Conservation (phyloP, 2,113 vertebrate species). For the Propithecus coquereli region DNA sequence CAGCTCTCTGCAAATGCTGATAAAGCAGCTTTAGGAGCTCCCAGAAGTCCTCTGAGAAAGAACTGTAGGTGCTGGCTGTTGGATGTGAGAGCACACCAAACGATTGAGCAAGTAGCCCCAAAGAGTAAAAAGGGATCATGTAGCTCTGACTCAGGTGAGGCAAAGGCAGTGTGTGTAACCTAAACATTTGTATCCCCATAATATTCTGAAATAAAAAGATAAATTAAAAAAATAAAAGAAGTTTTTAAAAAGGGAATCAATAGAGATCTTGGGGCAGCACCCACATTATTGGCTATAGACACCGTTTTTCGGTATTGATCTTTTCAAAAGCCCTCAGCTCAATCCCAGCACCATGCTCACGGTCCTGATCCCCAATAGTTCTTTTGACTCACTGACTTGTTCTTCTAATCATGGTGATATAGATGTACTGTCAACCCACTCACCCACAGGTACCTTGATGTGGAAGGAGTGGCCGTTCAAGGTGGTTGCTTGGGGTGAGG, state of each 20-base stretch:
- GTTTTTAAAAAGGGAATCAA: too few species aligned
- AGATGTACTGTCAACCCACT: not conserved
- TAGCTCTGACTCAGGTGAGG: too few species aligned
- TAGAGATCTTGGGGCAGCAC: not conserved
- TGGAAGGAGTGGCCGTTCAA: not conserved
- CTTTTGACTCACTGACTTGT: not conserved
- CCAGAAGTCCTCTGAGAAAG: not conserved
- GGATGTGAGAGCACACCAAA: not conserved
- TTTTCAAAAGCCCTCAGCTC: not conserved
- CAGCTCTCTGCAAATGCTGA: not conserved
- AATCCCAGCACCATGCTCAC: rapidly evolving
- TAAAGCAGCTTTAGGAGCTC: not conserved
- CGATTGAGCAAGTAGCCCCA: not conserved
- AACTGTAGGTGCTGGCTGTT: not conserved
- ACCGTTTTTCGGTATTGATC: not conserved
- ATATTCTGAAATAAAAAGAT: too few species aligned
- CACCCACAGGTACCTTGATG: not conserved
- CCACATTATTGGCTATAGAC: not conserved
- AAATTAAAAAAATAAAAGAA: too few species aligned
- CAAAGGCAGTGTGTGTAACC: too few species aligned
- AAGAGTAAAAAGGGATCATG: not conserved
- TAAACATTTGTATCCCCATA: too few species aligned
- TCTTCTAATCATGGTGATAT: not conserved
- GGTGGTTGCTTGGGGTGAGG: not conserved
- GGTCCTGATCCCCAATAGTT: not conserved